Evolutionary conservation across 2,888 invertebrate genomes (phyloP).

Genomic region (Thecophora atra): DNA sequence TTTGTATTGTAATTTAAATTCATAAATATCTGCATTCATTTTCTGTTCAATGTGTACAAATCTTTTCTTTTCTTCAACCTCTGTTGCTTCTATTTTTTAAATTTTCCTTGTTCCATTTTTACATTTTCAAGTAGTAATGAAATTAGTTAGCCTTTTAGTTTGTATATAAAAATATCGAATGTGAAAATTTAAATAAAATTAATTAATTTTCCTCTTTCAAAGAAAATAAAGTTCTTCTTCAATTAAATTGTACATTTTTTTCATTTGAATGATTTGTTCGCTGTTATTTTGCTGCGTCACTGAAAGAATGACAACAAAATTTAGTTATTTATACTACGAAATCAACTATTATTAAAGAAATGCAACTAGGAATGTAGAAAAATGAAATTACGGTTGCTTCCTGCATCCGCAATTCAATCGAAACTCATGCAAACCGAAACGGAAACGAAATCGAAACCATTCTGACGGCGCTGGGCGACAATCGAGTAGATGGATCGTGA

Average conservation of each 20-base stretch:
- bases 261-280: neutral
- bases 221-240: no score
- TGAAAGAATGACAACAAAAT: neutral
- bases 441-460: constrained; percentile 37
- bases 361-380: no score
- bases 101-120: no score
- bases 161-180: neutral
- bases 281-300: neutral
- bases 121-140: no score
- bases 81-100: neutral
- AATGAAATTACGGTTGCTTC: neutral
- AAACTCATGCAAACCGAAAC: constrained; percentile 30
- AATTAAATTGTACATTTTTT: no score
- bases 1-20: constrained; percentile 3
- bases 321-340: constrained; percentile 19
- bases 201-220: no score
- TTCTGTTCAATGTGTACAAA: neutral
- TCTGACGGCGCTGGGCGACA: constrained; percentile 65
- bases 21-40: neutral
- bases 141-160: no score
- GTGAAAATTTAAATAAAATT: no score
- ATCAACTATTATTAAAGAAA: constrained; percentile 12
- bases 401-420: neutral
- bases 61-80: neutral
- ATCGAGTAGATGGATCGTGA: constrained; percentile 60